A percentile compares a stretch with the other conserved stretches of the same genome.
These are phyloP conservation scores for Piprites chloris DNA, from an alignment of 2,113 vertebrate species.

Conservation along the genomic window DNA sequence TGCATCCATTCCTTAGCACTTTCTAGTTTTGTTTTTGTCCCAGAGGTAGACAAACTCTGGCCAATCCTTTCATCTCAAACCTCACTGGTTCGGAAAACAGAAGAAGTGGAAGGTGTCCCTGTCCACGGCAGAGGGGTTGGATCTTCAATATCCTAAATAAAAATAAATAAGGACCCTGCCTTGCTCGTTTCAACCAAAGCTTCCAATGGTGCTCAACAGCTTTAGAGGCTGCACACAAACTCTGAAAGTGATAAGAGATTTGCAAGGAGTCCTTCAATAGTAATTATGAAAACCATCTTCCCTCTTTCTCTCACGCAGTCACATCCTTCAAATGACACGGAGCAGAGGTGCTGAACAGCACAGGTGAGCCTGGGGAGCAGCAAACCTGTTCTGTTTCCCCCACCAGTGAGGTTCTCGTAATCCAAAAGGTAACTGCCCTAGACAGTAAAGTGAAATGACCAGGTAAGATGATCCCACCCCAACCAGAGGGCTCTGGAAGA, in stretches of 20 bases:
- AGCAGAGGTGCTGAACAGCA: background rate
- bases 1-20: slow-evolving; percentile 76
- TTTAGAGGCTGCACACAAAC: background rate
- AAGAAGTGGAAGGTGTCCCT: slow-evolving; percentile 22
- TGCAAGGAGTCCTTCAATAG: background rate
- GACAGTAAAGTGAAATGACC: slow-evolving; percentile 65
- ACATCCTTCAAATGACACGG: background rate
- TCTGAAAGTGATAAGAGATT: background rate
- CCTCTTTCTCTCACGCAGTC: background rate
- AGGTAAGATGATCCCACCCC: slow-evolving; percentile 65
- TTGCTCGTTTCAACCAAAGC: slow-evolving; percentile 36
- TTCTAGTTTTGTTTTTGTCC: slow-evolving; percentile 70
- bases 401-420: slow-evolving; percentile 69
- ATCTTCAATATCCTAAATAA: slow-evolving; percentile 51
- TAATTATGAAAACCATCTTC: background rate
- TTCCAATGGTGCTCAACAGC: background rate
- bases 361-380: background rate
- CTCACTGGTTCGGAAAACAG: slow-evolving; percentile 78
- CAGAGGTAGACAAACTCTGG: slow-evolving; percentile 82
- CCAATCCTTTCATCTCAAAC: slow-evolving; percentile 71
- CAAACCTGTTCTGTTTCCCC: slow-evolving; percentile 40
- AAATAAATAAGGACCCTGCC: slow-evolving; percentile 61
- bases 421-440: slow-evolving; percentile 36
- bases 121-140: background rate
- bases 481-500: slow-evolving; percentile 76